These are phyloP conservation scores for Elephas maximus DNA, from an alignment of 2,113 vertebrate genomes.

Conservation along the genomic window DNA sequence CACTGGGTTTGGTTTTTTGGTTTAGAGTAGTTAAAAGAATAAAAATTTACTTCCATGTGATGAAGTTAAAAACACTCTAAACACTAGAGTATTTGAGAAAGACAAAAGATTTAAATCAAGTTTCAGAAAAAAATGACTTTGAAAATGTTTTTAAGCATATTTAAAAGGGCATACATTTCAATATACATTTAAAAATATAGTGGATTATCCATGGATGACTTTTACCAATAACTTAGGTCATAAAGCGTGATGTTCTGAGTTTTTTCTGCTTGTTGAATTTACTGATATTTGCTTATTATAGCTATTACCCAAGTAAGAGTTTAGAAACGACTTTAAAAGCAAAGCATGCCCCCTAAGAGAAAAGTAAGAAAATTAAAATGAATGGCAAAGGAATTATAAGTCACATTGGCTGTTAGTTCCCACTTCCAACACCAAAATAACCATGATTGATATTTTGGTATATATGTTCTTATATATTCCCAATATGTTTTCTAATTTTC, in stretches of 20 bases:
- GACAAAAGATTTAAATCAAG: background rate
- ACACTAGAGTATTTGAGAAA: constrained; percentile 8
- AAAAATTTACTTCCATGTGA: constrained; percentile 8
- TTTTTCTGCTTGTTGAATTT: constrained; percentile 31
- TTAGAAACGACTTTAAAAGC: constrained; percentile 43
- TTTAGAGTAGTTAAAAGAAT: background rate
- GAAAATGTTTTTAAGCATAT: constrained; percentile 24
- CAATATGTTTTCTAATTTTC: background rate
- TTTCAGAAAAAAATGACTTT: constrained; percentile 30
- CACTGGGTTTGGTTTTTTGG: no score
- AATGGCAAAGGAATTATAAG: background rate
- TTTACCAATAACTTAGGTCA: constrained; percentile 39
- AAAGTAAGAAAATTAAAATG: background rate
- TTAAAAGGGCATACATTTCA: background rate
- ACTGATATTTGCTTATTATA: constrained; percentile 41
- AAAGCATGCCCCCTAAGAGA: background rate
- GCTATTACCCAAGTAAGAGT: constrained; percentile 39
- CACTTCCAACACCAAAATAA: background rate
- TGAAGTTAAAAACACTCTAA: constrained; percentile 1
- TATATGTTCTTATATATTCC: background rate
- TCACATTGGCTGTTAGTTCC: background rate
- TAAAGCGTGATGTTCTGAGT: constrained; percentile 29
- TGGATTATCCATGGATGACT: background rate
- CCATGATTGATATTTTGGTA: background rate
- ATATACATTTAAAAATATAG: constrained; percentile 44